A percentile compares a stretch with the other conserved stretches of the same genome.
phyloP scores from a whole-genome alignment of 2,888 invertebrate genomes.

The Netelia inedita region DNA sequence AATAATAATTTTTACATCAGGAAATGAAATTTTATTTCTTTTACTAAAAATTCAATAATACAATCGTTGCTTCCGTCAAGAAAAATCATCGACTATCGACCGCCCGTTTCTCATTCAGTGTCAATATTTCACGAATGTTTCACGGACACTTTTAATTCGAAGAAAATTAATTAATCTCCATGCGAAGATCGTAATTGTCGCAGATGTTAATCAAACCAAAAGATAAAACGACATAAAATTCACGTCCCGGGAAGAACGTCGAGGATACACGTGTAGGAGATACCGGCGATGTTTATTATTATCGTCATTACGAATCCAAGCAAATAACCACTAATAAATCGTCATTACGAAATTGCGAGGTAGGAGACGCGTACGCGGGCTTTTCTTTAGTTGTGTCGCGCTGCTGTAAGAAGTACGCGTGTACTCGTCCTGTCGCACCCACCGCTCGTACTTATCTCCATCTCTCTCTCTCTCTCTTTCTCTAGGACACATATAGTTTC shows the following conservation, averaged over 20 bases:
- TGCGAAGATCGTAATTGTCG: no score
- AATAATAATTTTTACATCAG: no score
- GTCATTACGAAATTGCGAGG: constrained; percentile 67
- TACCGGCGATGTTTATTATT: constrained; percentile 35
- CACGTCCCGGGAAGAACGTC: constrained; percentile 1
- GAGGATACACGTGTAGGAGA: background rate
- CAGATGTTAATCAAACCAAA: no score
- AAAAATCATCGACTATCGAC: background rate
- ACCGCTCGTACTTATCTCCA: background rate
- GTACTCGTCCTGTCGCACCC: background rate
- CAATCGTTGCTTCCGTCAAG: no score
- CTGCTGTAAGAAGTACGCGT: constrained; percentile 18
- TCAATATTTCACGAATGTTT: no score
- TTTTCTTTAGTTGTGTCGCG: constrained; percentile 6
- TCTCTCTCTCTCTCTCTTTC: background rate
- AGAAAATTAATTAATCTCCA: no score
- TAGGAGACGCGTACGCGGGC: constrained; percentile 20
- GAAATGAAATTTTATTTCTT: no score
- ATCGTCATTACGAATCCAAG: constrained; percentile 64
- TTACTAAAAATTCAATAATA: no score
- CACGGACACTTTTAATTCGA: no score
- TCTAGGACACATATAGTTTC: background rate
- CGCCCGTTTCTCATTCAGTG: no score
- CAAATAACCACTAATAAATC: constrained; percentile 72
- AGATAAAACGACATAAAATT: background rate